Evolutionary conservation across 2,797 vertebrate species (phyloP).

Genomic region (Gila robusta): DNA sequence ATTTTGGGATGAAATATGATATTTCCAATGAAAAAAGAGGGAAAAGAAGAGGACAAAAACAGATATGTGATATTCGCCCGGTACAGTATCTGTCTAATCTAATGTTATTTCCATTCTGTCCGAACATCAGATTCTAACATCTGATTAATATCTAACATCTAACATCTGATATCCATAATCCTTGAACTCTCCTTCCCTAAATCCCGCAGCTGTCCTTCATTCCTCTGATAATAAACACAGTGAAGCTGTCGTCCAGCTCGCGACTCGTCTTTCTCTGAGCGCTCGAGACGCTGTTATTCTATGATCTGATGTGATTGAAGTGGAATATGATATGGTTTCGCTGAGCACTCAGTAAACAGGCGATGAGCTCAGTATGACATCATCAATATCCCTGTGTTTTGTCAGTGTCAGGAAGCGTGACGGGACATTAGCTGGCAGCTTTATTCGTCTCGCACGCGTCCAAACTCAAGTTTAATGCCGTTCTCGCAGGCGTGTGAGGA

Average conservation of each 20-base stretch:
- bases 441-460: conserved; percentile 1
- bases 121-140: not conserved
- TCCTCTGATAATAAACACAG: conserved; percentile 51
- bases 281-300: not conserved
- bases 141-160: not conserved
- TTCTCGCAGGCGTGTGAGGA: conserved; percentile 51
- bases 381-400: not conserved
- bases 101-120: not conserved
- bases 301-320: conserved; percentile 48
- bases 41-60: not conserved
- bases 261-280: no score
- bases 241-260: not conserved
- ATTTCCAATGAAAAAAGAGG: not conserved
- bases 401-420: conserved; percentile 20
- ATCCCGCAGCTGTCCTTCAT: conserved; percentile 36
- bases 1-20: not conserved
- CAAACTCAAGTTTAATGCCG: conserved; percentile 38
- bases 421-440: conserved; percentile 25
- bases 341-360: conserved; percentile 46
- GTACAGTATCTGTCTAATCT: not conserved
- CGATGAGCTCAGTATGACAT: conserved; percentile 32
- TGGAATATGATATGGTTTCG: conserved; percentile 41
- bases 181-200: not conserved
- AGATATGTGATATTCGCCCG: not conserved
- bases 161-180: not conserved